Conservation (phyloP, 2,113 vertebrate genomes). For the Crotalus tigris region DNA sequence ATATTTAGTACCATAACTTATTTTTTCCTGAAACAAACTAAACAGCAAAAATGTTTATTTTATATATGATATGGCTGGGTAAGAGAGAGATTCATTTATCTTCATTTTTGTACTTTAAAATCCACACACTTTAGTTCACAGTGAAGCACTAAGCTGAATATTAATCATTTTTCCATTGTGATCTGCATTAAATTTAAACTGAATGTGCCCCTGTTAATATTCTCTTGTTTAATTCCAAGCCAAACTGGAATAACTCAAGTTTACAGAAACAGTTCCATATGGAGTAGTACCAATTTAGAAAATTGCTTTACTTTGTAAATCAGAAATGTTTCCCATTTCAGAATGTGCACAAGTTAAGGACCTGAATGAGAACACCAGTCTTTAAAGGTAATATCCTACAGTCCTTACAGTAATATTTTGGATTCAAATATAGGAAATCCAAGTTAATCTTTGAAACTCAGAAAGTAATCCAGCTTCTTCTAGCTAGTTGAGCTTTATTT, state of each 20-base stretch:
- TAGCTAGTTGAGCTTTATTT: neutral
- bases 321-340: neutral
- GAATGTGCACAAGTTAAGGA: neutral
- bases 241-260: neutral
- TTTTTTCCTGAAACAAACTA: slow-evolving; percentile 56
- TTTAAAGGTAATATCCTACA: neutral
- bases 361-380: neutral
- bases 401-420: neutral
- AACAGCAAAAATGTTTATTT: slow-evolving; percentile 62
- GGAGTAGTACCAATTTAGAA: neutral
- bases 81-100: slow-evolving; percentile 64
- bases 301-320: neutral
- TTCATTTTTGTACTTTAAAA: slow-evolving; percentile 69
- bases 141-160: slow-evolving; percentile 53
- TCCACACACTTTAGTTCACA: slow-evolving; percentile 62
- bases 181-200: slow-evolving; percentile 51
- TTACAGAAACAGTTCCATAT: neutral
- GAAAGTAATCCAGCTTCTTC: neutral
- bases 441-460: neutral
- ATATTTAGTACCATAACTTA: slow-evolving; percentile 45
- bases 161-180: slow-evolving; percentile 62
- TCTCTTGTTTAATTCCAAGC: slow-evolving; percentile 20
- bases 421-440: too few relatives aligned
- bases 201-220: slow-evolving; percentile 10
- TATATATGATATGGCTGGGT: slow-evolving; percentile 50